Conservation (phyloP, 1,140 invertebrate genomes). For the Leptoteleia sp. region DNA sequence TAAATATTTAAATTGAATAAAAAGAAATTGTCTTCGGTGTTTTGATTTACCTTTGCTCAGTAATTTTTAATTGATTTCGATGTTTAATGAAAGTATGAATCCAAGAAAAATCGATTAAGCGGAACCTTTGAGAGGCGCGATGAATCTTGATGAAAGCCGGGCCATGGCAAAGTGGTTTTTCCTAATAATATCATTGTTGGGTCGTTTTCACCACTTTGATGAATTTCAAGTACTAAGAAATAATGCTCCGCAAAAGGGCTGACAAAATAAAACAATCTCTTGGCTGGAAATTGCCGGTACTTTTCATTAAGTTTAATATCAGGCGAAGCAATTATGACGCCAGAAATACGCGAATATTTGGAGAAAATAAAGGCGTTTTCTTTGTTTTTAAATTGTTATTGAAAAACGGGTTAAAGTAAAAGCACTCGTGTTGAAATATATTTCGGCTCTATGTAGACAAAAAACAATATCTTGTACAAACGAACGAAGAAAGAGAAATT, state of each 20-base stretch:
- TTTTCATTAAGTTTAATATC: constrained; percentile 35
- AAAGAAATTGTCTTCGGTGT: no score
- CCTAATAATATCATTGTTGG: constrained; percentile 39
- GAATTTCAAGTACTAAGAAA: constrained; percentile 37
- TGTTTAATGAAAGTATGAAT: constrained; percentile 30
- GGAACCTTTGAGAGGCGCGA: constrained; percentile 1
- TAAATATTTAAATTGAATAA: no score
- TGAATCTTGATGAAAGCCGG: constrained; percentile 32
- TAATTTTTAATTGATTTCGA: constrained; percentile 20
- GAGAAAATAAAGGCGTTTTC: background rate
- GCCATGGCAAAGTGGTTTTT: constrained; percentile 20
- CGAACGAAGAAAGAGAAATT: constrained; percentile 1
- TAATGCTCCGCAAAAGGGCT: constrained; percentile 25
- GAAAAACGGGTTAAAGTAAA: constrained; percentile 13
- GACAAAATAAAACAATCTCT: constrained; percentile 26
- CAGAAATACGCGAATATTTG: constrained; percentile 1
- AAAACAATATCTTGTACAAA: background rate
- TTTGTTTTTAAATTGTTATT: constrained; percentile 6
- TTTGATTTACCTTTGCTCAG: constrained; percentile 4
- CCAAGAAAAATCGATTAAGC: constrained; percentile 10
- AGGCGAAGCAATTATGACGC: constrained; percentile 4
- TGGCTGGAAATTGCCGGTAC: constrained; percentile 24
- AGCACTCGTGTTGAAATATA: background rate
- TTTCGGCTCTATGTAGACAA: background rate
- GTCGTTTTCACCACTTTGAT: constrained; percentile 39